Percentiles rank a stretch among this genome's conserved stretches.
Evolutionary conservation across 2,797 vertebrate species (phyloP).

Genomic region (Microctenopoma stevenorrisi): DNA sequence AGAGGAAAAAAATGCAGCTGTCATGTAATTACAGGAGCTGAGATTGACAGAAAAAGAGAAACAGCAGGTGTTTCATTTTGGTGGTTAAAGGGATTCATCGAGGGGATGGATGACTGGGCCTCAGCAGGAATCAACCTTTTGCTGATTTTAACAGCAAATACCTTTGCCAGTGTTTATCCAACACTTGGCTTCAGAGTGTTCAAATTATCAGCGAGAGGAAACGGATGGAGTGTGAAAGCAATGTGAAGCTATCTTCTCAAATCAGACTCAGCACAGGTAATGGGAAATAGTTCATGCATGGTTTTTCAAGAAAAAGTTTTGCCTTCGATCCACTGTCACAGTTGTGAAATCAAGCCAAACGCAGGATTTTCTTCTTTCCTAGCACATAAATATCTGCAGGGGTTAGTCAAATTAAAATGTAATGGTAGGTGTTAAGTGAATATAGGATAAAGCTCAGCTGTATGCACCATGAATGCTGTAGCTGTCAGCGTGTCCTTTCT

Average conservation of each 20-base stretch:
- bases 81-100: slow-evolving; percentile 42
- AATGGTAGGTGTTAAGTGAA: slow-evolving; percentile 34
- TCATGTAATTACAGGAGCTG: slow-evolving; percentile 30
- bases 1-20: slow-evolving; percentile 29
- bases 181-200: slow-evolving; percentile 63
- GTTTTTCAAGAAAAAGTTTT: slow-evolving; percentile 40
- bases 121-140: slow-evolving; percentile 65
- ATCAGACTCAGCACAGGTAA: slow-evolving; percentile 57
- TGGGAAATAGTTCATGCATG: slow-evolving; percentile 59
- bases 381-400: slow-evolving; percentile 25
- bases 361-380: slow-evolving; percentile 20
- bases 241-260: slow-evolving; percentile 47
- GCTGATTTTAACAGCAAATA: slow-evolving; percentile 73
- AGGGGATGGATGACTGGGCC: slow-evolving; percentile 55
- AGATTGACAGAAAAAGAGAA: slow-evolving; percentile 37
- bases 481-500: slow-evolving; percentile 9
- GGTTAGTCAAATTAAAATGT: slow-evolving; percentile 20
- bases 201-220: slow-evolving; percentile 72
- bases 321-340: slow-evolving; percentile 6
- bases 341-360: slow-evolving; percentile 30
- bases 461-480: slow-evolving; percentile 7
- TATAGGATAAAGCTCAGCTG: slow-evolving; percentile 17
- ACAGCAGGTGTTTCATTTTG: slow-evolving; percentile 72
- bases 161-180: slow-evolving; percentile 71
- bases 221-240: slow-evolving; percentile 74